These are phyloP conservation scores for Scomber colias DNA, from an alignment of 2,113 vertebrate genomes.

Conservation along the genomic window DNA sequence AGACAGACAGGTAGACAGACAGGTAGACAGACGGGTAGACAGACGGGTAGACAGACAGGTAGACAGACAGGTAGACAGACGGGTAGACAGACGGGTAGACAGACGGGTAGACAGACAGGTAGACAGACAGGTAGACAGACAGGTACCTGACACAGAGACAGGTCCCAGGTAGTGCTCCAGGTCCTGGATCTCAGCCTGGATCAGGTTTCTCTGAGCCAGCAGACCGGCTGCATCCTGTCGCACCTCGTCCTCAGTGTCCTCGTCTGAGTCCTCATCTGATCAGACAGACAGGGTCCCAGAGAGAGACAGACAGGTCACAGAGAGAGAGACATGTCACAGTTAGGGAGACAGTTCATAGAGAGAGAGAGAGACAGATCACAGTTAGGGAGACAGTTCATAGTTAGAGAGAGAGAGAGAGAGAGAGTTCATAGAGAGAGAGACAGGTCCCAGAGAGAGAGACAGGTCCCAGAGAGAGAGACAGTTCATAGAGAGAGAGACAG, in stretches of 20 bases:
- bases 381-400: not conserved
- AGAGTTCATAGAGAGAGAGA: not conserved
- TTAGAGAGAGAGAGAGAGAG: not conserved
- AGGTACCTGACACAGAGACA: slow-evolving; percentile 44
- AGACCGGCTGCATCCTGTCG: slow-evolving; percentile 44
- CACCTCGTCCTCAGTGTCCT: slow-evolving; percentile 13
- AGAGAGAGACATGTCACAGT: no score
- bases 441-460: not conserved
- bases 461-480: no score
- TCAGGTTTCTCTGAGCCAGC: slow-evolving; percentile 59
- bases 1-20: no score
- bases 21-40: no score
- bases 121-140: slow-evolving; percentile 2
- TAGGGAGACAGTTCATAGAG: no score
- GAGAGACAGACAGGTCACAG: no score
- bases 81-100: not conserved
- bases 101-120: not conserved
- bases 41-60: no score
- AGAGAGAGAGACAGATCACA: not conserved
- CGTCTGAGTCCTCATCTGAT: slow-evolving; percentile 58
- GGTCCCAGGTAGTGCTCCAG: slow-evolving; percentile 66
- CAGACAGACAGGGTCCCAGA: no score
- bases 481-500: no score
- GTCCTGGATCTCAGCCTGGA: slow-evolving; percentile 73
- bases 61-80: not conserved